phyloP scores from a whole-genome alignment of 2,797 vertebrate genomes.

The Hafferia zeledoni region DNA sequence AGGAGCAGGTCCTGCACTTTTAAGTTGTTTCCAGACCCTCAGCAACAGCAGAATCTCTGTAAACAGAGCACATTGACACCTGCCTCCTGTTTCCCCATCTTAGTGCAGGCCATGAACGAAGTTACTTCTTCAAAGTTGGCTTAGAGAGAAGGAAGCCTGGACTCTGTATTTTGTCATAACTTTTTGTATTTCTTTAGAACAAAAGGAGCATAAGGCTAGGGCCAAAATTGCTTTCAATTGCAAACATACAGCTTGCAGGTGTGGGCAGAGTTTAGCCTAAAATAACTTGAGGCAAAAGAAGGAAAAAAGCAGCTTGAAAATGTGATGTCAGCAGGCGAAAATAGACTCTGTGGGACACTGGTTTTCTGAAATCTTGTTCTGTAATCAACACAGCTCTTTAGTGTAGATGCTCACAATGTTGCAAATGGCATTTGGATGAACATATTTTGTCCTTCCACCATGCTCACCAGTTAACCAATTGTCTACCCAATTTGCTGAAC shows the following conservation, averaged over 20 bases:
- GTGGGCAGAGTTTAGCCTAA: constrained; percentile 12
- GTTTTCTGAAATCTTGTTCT: constrained; percentile 19
- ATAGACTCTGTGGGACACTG: constrained; percentile 27
- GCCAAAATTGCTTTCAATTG: background rate
- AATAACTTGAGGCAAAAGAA: constrained; percentile 37
- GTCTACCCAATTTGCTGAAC: constrained; percentile 18
- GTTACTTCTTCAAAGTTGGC: background rate
- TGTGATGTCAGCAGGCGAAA: constrained; percentile 42
- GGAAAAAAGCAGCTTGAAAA: background rate
- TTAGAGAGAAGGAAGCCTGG: background rate
- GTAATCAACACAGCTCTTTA: constrained; percentile 47
- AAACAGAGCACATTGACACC: background rate
- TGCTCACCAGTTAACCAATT: background rate
- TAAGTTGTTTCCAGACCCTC: background rate
- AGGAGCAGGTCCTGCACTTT: background rate
- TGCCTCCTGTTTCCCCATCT: background rate
- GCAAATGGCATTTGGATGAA: constrained; percentile 22
- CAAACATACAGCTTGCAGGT: constrained; percentile 21
- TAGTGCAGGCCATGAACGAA: background rate
- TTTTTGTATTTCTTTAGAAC: background rate
- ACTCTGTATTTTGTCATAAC: background rate
- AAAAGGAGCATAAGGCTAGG: background rate
- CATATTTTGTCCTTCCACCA: background rate
- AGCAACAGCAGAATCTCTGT: background rate
- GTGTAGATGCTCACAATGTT: background rate